Evolutionary conservation across 2,797 vertebrate species (phyloP), one percentile per base, ranked within the genome.

Genomic region (Tenualosa ilisha): DNA sequence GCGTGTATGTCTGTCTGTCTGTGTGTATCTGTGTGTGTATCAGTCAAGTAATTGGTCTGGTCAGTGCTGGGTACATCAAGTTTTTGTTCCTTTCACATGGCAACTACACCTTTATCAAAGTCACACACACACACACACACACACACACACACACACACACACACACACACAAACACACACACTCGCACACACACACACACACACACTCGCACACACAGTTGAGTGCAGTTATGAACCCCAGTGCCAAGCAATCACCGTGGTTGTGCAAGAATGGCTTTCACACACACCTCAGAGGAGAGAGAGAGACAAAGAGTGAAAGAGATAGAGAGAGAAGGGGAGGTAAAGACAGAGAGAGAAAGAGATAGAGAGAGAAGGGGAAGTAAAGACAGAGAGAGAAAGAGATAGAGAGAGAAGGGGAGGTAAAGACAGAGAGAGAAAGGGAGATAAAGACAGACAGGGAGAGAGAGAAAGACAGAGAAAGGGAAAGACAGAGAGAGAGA

Each of bases 141-240:
- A 89, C 90, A 83, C 50, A 17, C 50, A 26, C 51, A 49, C 46
- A 49, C 46, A 49, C 46, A 49, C 46, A 50, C 50, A 50, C 49
- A 3, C 51, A 26, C 8, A 85, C 85, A 81, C 85, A 85, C 46
- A 3, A 88, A 84, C 86, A 90, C 87, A 84, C 50, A 51, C 50
- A 51, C 50, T 9, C 50, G 8, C 50, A 51, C 2, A 51, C 8
- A 51, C 0, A 51, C 46, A 84, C 86, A 90, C 87, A 84, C 50
- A 51, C 50, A 51, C 50, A 51, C 50, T 9, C 50, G 8, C 50
- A 51, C 2, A 51, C 8, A 51, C 0, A 51, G 50, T 51, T 51
- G 50, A 51, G 6, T 12, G 50, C 50, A 12, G 9, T 12, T 6
- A 51, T 51, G 8, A 51, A 51, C 50, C 50, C 50, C 50, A 51